Base-by-base conservation (phyloP, 2,888 invertebrate species). In the Drosophila koepferae region DNA sequence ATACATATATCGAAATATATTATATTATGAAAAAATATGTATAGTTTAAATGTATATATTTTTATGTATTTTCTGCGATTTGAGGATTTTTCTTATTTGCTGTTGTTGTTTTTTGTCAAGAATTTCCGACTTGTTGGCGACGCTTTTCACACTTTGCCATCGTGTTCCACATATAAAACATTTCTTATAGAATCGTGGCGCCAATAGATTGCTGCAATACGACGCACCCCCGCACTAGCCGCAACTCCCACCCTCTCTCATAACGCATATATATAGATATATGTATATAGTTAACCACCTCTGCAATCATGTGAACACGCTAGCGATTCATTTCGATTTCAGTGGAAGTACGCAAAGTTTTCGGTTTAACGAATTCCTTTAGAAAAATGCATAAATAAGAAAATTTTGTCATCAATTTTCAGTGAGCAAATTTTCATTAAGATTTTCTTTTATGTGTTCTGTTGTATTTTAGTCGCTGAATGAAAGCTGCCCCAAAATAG, bases 171-270 rank as follows among this genome's bases (percentile, higher is more conserved):
- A 73, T 75, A 81, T 49, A 80, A 55, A 63, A 66, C 55, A 79
- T 84, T 75, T 72, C 70, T 77, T 80, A 71, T 81, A 88, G 86
- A 84, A 74, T 84, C 85, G 73, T 89, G 90, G 88, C 90, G 88
- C 88, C 88, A 78, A 84, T 58, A 67, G 71, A 84, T 83, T 89
- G 80, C 74, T 58, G 79, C 83, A 87, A 85, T 78, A 53, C 49
- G 61, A 46, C 64, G 71, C 61, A 71, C 66, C 67, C 69, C 44
- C 60, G 31, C 48, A 40, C 3, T n/a, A 28, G 38, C 28, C 53
- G 20, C 40, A 44, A 28, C 14, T 3, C 61, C 58, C 56, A 41
- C 41, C 51, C 18, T 20, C 48, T 2, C 20, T 10, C 0, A 44
- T 34, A 36, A 12, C 2, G 10, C 54, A 54, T 28, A 55, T 18